Conservation (phyloP, 2,888 invertebrate genomes). For the Bruchidius siliquastri region DNA sequence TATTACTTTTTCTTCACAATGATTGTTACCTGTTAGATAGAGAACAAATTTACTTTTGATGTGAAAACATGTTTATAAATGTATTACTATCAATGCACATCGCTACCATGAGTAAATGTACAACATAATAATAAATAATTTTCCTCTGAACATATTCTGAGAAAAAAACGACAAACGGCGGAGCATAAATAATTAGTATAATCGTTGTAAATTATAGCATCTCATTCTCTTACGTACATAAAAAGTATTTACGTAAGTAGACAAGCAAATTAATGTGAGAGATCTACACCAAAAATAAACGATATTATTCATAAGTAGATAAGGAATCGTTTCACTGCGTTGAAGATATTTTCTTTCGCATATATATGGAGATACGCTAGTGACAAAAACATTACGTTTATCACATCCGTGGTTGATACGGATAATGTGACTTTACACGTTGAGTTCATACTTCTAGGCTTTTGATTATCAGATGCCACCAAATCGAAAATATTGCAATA, state of each 20-base stretch:
- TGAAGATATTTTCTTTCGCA: background rate
- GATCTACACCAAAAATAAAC: background rate
- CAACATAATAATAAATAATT: background rate
- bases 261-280: background rate
- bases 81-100: too few species aligned
- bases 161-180: background rate
- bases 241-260: background rate
- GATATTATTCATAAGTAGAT: background rate
- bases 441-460: too few species aligned
- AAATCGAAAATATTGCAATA: too few species aligned
- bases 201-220: background rate
- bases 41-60: too few species aligned
- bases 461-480: too few species aligned
- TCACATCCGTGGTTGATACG: too few species aligned
- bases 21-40: too few species aligned
- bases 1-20: too few species aligned
- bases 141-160: background rate
- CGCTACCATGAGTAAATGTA: background rate
- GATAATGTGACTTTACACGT: too few species aligned
- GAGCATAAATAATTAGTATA: background rate
- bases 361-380: too few species aligned
- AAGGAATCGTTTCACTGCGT: background rate
- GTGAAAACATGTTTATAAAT: too few species aligned
- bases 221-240: background rate
- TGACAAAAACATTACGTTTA: too few species aligned